phyloP scores from a whole-genome alignment of 2,113 vertebrate genomes.

The Camelus dromedarius region DNA sequence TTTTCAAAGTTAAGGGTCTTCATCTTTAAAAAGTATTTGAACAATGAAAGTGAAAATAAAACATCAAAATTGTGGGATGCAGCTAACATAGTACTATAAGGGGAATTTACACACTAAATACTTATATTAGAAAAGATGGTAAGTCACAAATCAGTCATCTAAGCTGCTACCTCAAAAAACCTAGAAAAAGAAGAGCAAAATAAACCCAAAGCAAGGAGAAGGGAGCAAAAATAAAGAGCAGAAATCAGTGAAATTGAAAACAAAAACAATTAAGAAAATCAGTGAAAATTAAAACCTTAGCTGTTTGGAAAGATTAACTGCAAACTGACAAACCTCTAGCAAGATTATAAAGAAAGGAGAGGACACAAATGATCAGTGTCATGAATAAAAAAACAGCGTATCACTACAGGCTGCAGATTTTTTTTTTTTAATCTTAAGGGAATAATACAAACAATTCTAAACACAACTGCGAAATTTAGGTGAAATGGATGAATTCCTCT shows the following conservation, averaged over 20 bases:
- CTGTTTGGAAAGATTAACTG: background rate
- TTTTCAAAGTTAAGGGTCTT: background rate
- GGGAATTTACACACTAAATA: background rate
- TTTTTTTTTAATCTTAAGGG: background rate
- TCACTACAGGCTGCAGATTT: background rate
- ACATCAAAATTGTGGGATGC: background rate
- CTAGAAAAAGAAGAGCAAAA: background rate
- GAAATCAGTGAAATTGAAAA: background rate
- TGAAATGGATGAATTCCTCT: background rate
- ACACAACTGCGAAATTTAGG: constrained; percentile 5
- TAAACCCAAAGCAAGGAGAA: background rate
- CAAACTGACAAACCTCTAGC: background rate
- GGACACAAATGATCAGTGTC: background rate
- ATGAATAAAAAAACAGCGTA: background rate
- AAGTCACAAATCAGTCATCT: background rate
- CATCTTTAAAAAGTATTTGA: constrained; percentile 1
- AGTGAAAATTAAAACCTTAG: background rate
- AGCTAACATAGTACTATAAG: background rate
- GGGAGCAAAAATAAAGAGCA: background rate
- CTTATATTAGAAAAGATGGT: background rate
- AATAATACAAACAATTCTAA: background rate
- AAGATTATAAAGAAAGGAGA: background rate
- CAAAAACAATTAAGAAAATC: background rate
- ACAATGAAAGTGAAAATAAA: background rate
- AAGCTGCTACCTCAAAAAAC: background rate